A percentile compares a stretch with the other conserved stretches of the same genome.
Evolutionary conservation across 2,888 invertebrate species (phyloP).

Genomic region (Andricus quercusramuli): DNA sequence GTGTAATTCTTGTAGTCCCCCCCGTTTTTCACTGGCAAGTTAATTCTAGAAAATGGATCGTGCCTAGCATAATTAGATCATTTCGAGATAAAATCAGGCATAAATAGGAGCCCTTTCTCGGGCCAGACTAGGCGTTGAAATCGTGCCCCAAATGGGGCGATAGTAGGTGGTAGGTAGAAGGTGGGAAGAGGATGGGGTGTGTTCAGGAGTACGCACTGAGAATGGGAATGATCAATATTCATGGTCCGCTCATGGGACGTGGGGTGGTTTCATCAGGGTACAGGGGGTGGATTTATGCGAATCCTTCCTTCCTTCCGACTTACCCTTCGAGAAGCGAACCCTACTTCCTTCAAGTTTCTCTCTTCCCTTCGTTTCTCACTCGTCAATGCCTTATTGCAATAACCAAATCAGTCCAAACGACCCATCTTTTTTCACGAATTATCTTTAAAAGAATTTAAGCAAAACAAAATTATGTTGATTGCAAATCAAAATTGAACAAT

Average conservation of each 20-base stretch:
- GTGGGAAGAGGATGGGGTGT: constrained; percentile 58
- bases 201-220: constrained; percentile 62
- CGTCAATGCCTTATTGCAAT: constrained; percentile 50
- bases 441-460: background rate
- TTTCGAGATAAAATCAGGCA: constrained; percentile 72
- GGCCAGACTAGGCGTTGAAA: constrained; percentile 58
- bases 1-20: background rate
- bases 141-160: constrained; percentile 42
- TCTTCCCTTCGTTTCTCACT: constrained; percentile 38
- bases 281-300: constrained; percentile 74
- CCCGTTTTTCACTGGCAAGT: constrained; percentile 6
- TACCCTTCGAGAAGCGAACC: constrained; percentile 55
- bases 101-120: constrained; percentile 67
- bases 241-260: constrained; percentile 67
- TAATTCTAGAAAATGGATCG: constrained; percentile 60
- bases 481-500: too few relatives aligned
- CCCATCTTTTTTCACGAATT: constrained; percentile 37
- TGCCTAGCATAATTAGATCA: constrained; percentile 76
- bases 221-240: constrained; percentile 77
- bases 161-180: constrained; percentile 46
- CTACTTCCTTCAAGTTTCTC: constrained; percentile 50
- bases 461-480: too few relatives aligned
- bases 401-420: constrained; percentile 51
- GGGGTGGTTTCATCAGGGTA: constrained; percentile 57
- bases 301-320: constrained; percentile 67